Base-by-base conservation (phyloP, 1,140 invertebrate genomes). In the Microplitis mediator region DNA sequence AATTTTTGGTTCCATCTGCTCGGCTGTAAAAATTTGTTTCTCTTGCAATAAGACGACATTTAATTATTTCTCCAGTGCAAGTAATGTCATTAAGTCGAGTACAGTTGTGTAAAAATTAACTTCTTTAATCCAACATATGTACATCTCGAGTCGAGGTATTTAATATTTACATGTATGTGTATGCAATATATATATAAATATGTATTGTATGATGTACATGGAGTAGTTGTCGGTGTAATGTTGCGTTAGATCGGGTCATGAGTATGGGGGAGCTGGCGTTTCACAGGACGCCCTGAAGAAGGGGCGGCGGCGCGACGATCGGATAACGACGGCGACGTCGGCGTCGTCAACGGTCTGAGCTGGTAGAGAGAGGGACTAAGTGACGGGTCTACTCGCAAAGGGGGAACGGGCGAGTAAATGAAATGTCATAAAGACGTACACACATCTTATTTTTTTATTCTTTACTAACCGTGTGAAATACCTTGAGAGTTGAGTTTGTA, bases 341-440 rank as follows among this genome's bases (percentile, higher is more conserved):
- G 65, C 65, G 56, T 70, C 36, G 70, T 72, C 63, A 35, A 65
- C 62, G 56, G 54, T 14, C 5, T 34, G 32, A 34, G 51, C n/a
- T 9, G 54, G 16, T 58, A 36, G 39, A 23, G 39, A 23, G 14
- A 45, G 36, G 34, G 58, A 23, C 39, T 14, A 32, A n/a, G n/a
- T 14, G 63, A 52, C 5, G 35, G 54, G 34, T 32, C 58, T 45
- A 36, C 23, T 23, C 23, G 16, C 35, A 5, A 16, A 58, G 67
- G 52, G 56, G 67, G 51, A 4, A 14, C 34, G 52, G 35, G 32
- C 61, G 36, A 70, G 63, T 65, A 72, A 45, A 66, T 66, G 62
- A 72, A 71, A 72, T 72, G 70, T 72, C 70, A 66, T 72, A 72
- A 72, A 72, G 39, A 72, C 69, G 45, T 71, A 71, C 54, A 63